These are phyloP conservation scores for Elymnias hypermnestra DNA, from an alignment of 1,140 invertebrate species.

Conservation along the genomic window DNA sequence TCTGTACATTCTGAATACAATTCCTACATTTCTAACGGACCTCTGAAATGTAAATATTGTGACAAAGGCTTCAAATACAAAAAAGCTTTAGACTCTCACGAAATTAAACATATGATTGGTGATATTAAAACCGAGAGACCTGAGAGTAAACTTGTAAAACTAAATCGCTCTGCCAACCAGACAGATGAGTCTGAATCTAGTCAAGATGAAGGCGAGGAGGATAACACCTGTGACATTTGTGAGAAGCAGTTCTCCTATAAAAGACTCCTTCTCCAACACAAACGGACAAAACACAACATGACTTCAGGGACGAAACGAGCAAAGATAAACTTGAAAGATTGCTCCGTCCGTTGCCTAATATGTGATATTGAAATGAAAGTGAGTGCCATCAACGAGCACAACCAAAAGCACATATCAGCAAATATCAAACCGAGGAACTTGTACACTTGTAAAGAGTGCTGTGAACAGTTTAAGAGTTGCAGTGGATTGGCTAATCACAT, in stretches of 20 bases:
- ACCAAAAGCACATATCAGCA: conserved; percentile 54
- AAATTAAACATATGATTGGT: conserved; percentile 29
- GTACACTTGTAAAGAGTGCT: conserved; percentile 63
- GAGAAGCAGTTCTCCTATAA: conserved; percentile 66
- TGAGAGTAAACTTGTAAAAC: conserved; percentile 28
- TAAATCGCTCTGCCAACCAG: conserved; percentile 23
- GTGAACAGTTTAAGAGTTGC: conserved; percentile 58
- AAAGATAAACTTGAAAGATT: conserved; percentile 57
- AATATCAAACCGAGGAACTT: conserved; percentile 66
- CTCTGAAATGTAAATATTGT: conserved; percentile 52
- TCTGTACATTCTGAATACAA: conserved; percentile 45
- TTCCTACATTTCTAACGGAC: conserved; percentile 17
- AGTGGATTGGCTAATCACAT: conserved; percentile 54
- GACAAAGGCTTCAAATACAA: conserved; percentile 62
- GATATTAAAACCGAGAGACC: conserved; percentile 40
- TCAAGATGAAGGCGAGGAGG: conserved; percentile 44
- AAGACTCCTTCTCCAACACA: conserved; percentile 47
- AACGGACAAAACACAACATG: conserved; percentile 57
- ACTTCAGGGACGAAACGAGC: conserved; percentile 55
- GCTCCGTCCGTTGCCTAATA: conserved; percentile 59
- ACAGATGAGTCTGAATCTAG: conserved; percentile 39
- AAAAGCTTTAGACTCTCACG: conserved; percentile 52
- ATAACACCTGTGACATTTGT: conserved; percentile 64
- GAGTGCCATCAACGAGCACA: conserved; percentile 60
- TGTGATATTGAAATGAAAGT: conserved; percentile 69